Base-by-base conservation (phyloP, 2,113 vertebrate genomes). In the Puma concolor region DNA sequence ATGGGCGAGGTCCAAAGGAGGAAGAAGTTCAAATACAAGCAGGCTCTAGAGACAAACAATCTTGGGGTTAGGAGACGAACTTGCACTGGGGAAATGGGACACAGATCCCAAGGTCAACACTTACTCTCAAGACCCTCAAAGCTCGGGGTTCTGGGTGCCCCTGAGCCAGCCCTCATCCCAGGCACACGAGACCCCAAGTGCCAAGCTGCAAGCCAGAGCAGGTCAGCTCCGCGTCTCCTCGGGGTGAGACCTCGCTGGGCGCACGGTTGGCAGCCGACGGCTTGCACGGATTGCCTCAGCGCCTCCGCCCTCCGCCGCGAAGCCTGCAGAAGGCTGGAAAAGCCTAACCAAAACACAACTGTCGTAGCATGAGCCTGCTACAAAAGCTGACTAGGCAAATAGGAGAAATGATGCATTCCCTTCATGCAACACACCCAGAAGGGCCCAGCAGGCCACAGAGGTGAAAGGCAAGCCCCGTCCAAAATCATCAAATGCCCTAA, bases 401-500 rank as follows among this genome's bases (percentile, higher is more conserved):
- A 16, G 41, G 41, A 36, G 80, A 36, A 27, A 54, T 0, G 25
- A 84, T 4, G 14, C 21, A 60, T 82, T 90, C 81, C 74, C 97
- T 95, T 92, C 80, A 52, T 8, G 36, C 4, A 54, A 54, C 85
- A 71, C 5, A 1, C 63, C 97, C 81, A 88, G 79, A 85, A 80
- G 96, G 86, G 95, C 96, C 90, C 97, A 96, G 95, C 95, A 85
- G 16, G 83, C 84, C 8, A 1, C 96, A 79, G 92, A 94, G 93
- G 96, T 16, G 0, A 95, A 67, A 93, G 85, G 33, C 1, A 74
- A 96, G 36, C 0, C 69, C 96, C 0, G 1, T 54, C 91, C 91
- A 92, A 94, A 41, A 90, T 41, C 92, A 97, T 86, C 96, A 95
- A 91, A 88, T 66, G 87, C 88, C 93, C 79, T 52, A 48, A 72